Conservation (phyloP, 2,888 invertebrate species). For the Pilophorus perplexus region DNA sequence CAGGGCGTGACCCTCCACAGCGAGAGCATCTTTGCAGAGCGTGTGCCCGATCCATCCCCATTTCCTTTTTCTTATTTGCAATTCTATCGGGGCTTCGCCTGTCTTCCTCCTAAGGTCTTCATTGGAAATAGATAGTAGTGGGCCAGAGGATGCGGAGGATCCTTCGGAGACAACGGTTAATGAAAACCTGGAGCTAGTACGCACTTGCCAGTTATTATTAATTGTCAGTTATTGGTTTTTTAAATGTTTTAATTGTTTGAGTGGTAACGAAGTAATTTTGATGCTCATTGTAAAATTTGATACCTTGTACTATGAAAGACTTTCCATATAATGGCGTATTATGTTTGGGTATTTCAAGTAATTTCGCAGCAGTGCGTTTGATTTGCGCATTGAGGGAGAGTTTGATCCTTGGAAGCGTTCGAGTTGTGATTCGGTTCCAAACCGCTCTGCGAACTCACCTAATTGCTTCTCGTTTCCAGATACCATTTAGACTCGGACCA, state of each 20-base stretch:
- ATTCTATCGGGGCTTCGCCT: neutral
- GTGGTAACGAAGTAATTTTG: too few relatives aligned
- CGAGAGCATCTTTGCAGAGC: neutral
- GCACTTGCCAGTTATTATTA: too few relatives aligned
- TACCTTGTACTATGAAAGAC: too few relatives aligned
- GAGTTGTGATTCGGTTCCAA: neutral
- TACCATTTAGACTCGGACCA: conserved; percentile 58
- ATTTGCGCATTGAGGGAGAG: too few relatives aligned
- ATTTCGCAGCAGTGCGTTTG: too few relatives aligned
- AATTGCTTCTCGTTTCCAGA: conserved; percentile 33
- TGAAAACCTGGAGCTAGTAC: too few relatives aligned
- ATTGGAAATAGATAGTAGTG: neutral
- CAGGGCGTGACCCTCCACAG: neutral
- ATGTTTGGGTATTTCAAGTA: too few relatives aligned
- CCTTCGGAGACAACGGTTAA: too few relatives aligned
- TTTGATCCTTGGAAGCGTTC: neutral
- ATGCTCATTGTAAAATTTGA: too few relatives aligned
- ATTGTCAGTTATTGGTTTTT: too few relatives aligned
- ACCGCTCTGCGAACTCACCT: neutral
- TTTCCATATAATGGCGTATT: too few relatives aligned
- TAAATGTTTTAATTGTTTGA: too few relatives aligned
- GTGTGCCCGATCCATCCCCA: neutral
- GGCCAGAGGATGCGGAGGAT: neutral
- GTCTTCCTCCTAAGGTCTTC: neutral
- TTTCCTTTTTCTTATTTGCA: neutral